A percentile compares a stretch with the other conserved stretches of the same genome.
Evolutionary conservation across 2,113 vertebrate species (phyloP).

Genomic region (Stictonetta naevosa): DNA sequence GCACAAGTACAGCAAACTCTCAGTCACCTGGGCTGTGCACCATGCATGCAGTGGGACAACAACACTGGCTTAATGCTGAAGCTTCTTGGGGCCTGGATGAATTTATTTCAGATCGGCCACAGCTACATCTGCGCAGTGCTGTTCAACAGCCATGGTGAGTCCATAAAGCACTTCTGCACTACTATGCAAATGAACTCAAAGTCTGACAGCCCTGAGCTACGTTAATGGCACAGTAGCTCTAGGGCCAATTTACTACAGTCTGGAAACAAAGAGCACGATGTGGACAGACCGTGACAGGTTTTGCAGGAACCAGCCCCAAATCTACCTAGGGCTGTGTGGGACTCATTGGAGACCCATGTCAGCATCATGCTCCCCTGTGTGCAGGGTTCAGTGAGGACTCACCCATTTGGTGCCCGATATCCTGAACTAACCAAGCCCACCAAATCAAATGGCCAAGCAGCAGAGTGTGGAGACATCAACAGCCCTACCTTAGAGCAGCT

Average conservation of each 20-base stretch:
- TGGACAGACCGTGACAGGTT: not conserved
- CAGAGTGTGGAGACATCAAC: not conserved
- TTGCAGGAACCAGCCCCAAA: not conserved
- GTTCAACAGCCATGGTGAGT: not conserved
- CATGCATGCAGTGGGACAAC: not conserved
- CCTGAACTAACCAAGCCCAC: not conserved
- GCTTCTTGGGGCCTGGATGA: not conserved
- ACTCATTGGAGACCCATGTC: accelerated
- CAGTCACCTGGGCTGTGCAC: accelerated
- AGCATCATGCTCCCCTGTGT: accelerated
- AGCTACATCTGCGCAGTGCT: not conserved
- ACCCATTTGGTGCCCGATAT: not conserved
- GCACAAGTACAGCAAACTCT: not conserved
- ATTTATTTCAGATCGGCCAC: not conserved
- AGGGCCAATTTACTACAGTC: not conserved
- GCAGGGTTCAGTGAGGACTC: not conserved
- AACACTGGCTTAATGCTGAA: not conserved
- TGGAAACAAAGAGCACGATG: not conserved
- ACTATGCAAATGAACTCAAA: not conserved
- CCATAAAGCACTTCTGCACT: not conserved
- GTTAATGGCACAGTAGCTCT: not conserved
- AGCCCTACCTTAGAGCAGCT: not conserved
- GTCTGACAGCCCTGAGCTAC: not conserved
- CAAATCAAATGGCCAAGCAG: not conserved
- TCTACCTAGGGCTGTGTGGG: no score